Base-by-base conservation (phyloP, 1,140 invertebrate genomes). In the Drosophila sp. region DNA sequence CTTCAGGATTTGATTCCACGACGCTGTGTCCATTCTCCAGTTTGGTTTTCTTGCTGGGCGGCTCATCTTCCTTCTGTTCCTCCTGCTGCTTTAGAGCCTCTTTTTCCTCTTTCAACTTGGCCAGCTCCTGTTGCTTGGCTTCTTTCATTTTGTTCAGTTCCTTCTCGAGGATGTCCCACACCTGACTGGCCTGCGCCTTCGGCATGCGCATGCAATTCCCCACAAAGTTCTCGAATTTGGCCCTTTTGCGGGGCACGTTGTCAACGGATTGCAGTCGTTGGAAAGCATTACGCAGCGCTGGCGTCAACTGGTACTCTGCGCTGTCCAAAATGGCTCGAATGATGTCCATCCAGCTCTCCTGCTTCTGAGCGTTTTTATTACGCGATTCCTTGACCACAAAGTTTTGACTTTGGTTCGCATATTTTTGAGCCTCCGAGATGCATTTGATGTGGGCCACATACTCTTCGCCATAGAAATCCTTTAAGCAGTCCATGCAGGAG, bases 211-310 rank as follows among this genome's bases (percentile, higher is more conserved):
- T 93, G 29, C 94, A 93, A 92, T 93, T 96, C 77, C 93, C 94
- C 5, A 96, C 93, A 92, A 96, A 96, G 84, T 96, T 96, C 72
- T 96, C 93, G 93, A 98, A 99, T 91, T 98, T 98, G 0, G 93
- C 92, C 90, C 97, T 96, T 90, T 98, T 99, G 41, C 97, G 94
- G n/a, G 98, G 98, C 80, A 98, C 96, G 91, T 99, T 99, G 55
- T 96, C 95, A 85, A 96, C 95, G 57, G 94, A 95, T 33, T 95
- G 94, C 38, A 99, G 94, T 11, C 93, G 94, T 72, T 96, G 93
- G 33, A 99, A 93, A 32, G 98, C 93, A 62, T 79, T 93, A 93
- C 55, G 96, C 92, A 72, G 93, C 89, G 30, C 92, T 86, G 38
- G 94, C 92, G 32, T 95, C 90, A 92, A 93, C 92, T 64, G 91